Evolutionary conservation across 2,797 vertebrate genomes (phyloP).

Genomic region (Cygnus olor): DNA sequence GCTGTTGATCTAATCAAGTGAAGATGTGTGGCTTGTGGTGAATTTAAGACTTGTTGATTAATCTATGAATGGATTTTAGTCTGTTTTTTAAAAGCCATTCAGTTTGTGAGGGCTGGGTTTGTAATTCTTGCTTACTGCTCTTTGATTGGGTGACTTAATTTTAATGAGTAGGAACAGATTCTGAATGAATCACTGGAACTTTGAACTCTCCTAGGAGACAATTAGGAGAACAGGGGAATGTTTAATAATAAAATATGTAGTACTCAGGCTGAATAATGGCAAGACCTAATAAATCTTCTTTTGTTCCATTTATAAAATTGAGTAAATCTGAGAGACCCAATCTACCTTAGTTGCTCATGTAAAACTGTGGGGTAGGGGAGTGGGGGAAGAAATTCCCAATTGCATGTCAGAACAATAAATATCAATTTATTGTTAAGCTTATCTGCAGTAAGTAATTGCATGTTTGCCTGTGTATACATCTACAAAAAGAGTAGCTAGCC

Average conservation of each 20-base stretch:
- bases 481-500: not conserved
- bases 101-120: accelerated
- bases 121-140: not conserved
- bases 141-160: not conserved
- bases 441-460: not conserved
- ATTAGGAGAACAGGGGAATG: not conserved
- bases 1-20: not conserved
- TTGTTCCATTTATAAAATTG: not conserved
- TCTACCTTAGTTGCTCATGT: not conserved
- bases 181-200: conserved; percentile 8
- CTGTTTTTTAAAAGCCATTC: not conserved
- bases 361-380: not conserved
- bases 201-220: not conserved
- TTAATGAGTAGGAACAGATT: not conserved
- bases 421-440: not conserved
- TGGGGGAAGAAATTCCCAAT: not conserved
- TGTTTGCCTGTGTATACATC: not conserved
- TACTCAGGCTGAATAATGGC: not conserved
- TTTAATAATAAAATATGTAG: not conserved
- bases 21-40: not conserved
- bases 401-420: not conserved
- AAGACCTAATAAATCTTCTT: not conserved
- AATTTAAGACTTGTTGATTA: not conserved
- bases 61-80: not conserved
- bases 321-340: not conserved